Conservation (phyloP, 2,888 invertebrate species). For the Desoria tigrina region DNA sequence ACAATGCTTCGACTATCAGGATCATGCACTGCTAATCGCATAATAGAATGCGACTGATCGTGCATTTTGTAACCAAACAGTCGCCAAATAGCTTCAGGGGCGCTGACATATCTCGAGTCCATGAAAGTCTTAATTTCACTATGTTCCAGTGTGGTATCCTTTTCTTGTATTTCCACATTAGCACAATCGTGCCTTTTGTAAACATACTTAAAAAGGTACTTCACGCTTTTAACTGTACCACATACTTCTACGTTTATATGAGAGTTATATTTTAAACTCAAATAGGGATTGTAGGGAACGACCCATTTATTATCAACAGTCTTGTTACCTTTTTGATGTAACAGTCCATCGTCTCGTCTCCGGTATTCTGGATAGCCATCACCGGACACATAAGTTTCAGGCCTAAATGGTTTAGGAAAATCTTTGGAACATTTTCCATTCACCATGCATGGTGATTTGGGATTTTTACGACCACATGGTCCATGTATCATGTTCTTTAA, state of each 20-base stretch:
- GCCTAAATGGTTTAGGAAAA: constrained; percentile 55
- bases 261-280: constrained; percentile 54
- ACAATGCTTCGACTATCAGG: constrained; percentile 50
- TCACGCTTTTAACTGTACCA: constrained; percentile 38
- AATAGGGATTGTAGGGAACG: constrained; percentile 56
- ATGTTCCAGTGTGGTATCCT: not conserved
- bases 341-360: constrained; percentile 41
- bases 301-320: constrained; percentile 55
- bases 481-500: constrained; percentile 54
- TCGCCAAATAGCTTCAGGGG: constrained; percentile 55
- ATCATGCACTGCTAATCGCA: constrained; percentile 55
- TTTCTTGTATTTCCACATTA: constrained; percentile 2
- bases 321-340: not conserved
- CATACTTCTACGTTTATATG: constrained; percentile 57
- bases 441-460: constrained; percentile 56
- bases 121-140: constrained; percentile 55
- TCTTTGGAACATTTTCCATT: constrained; percentile 56
- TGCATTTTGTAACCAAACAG: constrained; percentile 54
- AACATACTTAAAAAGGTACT: constrained; percentile 52
- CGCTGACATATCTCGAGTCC: constrained; percentile 54
- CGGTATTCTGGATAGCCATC: constrained; percentile 57
- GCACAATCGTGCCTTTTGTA: constrained; percentile 51
- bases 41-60: constrained; percentile 54
- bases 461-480: constrained; percentile 54
- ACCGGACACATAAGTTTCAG: constrained; percentile 52